Evolutionary conservation across 1,140 invertebrate species (phyloP), one percentile per base, ranked within the genome.

Genomic region (Leguminivora glycinivorella): DNA sequence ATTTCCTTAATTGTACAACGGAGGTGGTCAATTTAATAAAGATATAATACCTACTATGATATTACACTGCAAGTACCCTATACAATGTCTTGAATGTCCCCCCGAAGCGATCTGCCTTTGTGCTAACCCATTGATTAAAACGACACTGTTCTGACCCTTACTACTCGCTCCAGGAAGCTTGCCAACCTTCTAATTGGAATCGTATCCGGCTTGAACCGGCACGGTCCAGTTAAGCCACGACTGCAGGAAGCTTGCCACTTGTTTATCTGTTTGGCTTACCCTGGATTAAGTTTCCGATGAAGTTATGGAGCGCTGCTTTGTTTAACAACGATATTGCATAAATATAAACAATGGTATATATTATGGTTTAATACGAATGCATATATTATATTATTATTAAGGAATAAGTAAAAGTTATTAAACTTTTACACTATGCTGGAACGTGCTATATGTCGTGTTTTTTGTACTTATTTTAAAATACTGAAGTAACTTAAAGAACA

Each of bases 251-350:
- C 47, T 52, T 52, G 47, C 47, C 47, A 52, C 47, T 52, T 52
- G 47, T 52, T 52, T 52, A 52, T 52, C 47, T 52, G 47, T 52
- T 52, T 52, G 47, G 19, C 87, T 96, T 60, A 96, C 96, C 0
- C 95, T 96, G 2, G 95, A 95, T 2, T 87, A 94, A 17, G 58
- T 63, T 63, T 63, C 58, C 25, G 47, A 52, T 52, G 47, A 22
- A 52, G 47, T 52, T 52, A 52, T 52, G 47, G 19, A 22, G 17
- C 47, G 7, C 7, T 10, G 47, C 17, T 19, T 22, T 52, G 7
- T 22, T 9, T 9, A 22, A 52, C 47, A 17, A 43, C 3, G 14
- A n/a, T 19, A 5, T 22, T 52, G 47, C 47, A 52, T 52, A 52
- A 38, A 52, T 52, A 22, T 22, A 52, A 17, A 52, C 6, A 52